These are phyloP conservation scores for Paradisaea rubra DNA, from an alignment of 2,113 vertebrate genomes.

Conservation along the genomic window DNA sequence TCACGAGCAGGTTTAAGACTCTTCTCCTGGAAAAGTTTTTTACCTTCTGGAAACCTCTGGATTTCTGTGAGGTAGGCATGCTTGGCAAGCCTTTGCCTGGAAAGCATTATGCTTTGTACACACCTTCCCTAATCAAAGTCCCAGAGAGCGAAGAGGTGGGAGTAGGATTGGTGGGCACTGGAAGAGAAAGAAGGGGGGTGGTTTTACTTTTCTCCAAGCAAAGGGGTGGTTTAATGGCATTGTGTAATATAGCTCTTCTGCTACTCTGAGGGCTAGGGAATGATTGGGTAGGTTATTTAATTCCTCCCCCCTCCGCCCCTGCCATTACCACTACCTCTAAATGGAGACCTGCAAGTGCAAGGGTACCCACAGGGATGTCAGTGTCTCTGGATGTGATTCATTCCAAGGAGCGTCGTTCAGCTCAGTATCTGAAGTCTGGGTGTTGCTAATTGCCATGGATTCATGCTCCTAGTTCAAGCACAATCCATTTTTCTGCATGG, in stretches of 20 bases:
- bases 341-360: background rate
- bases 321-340: background rate
- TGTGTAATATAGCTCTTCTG: background rate
- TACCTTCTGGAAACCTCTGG: background rate
- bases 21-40: background rate
- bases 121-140: background rate
- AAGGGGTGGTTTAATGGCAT: background rate
- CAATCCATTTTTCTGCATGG: background rate
- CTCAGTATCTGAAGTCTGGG: background rate
- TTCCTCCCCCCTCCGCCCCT: background rate
- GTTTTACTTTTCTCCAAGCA: background rate
- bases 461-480: background rate
- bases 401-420: background rate
- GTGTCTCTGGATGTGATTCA: background rate
- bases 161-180: background rate
- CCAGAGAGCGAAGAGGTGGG: background rate
- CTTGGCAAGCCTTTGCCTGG: background rate
- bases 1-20: background rate
- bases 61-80: background rate
- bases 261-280: background rate
- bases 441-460: background rate
- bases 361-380: background rate
- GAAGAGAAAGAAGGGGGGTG: background rate
- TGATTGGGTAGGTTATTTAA: background rate
- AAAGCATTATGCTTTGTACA: background rate